These are phyloP conservation scores for Chrysocyon brachyurus DNA, from an alignment of 2,797 vertebrate genomes.

Conservation along the genomic window DNA sequence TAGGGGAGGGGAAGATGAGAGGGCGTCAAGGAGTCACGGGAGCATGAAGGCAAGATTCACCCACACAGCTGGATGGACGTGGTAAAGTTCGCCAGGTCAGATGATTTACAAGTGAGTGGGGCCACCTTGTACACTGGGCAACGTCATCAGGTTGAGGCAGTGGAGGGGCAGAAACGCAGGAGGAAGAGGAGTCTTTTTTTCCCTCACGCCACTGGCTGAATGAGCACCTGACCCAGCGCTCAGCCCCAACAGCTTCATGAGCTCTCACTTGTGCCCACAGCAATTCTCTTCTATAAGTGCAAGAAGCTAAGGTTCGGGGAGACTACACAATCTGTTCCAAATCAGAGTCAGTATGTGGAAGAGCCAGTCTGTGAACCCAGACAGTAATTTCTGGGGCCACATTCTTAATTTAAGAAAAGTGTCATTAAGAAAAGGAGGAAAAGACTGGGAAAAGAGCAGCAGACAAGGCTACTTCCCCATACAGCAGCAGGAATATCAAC, in stretches of 20 bases:
- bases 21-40: not conserved
- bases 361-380: not conserved
- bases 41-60: not conserved
- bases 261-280: not conserved
- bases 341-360: not conserved
- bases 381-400: not conserved
- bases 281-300: not conserved
- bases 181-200: not conserved
- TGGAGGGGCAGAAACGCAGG: not conserved
- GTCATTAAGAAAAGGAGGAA: not conserved
- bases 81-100: not conserved
- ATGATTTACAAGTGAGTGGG: not conserved
- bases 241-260: not conserved
- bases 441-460: not conserved
- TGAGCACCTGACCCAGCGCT: fast-evolving
- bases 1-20: not conserved
- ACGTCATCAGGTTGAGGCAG: not conserved
- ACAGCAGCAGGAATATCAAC: fast-evolving
- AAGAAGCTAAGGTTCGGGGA: not conserved
- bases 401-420: not conserved
- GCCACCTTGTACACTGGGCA: not conserved
- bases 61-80: fast-evolving
- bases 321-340: not conserved
- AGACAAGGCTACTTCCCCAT: not conserved
- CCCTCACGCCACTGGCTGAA: not conserved